Conservation (phyloP, 2,797 vertebrate species). For the Amazonetta brasiliensis region DNA sequence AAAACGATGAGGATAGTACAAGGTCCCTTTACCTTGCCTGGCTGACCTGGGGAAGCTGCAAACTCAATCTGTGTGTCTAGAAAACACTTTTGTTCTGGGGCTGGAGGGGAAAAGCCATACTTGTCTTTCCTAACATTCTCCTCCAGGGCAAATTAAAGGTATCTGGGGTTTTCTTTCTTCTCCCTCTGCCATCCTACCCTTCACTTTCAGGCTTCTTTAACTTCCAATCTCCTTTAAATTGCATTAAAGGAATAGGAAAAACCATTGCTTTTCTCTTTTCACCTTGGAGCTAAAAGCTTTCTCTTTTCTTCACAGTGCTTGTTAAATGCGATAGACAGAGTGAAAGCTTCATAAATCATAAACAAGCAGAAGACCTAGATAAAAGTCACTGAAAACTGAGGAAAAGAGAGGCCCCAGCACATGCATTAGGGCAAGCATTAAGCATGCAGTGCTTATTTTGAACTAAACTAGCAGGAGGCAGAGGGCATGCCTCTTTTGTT, state of each 20-base stretch:
- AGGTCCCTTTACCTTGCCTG: conserved; percentile 42
- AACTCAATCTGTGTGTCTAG: conserved; percentile 42
- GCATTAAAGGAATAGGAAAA: conserved; percentile 46
- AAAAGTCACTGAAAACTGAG: conserved; percentile 14
- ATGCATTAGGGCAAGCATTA: neutral
- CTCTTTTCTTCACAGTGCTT: conserved; percentile 54
- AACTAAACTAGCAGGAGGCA: neutral
- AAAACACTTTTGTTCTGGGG: neutral
- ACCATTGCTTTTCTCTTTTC: conserved; percentile 40
- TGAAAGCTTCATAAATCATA: conserved; percentile 74
- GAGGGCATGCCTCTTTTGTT: neutral
- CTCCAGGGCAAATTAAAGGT: conserved; percentile 41
- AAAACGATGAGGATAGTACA: conserved; percentile 16
- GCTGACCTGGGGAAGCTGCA: conserved; percentile 37
- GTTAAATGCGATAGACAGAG: conserved; percentile 63
- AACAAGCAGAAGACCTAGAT: conserved; percentile 65
- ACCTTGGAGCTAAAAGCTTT: conserved; percentile 70
- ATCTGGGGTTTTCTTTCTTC: neutral
- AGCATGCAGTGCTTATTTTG: neutral
- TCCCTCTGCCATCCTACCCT: conserved; percentile 8
- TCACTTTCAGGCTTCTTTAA: conserved; percentile 55
- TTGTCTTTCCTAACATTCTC: conserved; percentile 35
- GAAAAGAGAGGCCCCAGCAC: neutral
- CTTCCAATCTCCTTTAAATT: conserved; percentile 67
- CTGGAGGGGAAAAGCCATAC: conserved; percentile 51